Evolutionary conservation across 2,113 vertebrate species (phyloP).

Genomic region (Vimba vimba): DNA sequence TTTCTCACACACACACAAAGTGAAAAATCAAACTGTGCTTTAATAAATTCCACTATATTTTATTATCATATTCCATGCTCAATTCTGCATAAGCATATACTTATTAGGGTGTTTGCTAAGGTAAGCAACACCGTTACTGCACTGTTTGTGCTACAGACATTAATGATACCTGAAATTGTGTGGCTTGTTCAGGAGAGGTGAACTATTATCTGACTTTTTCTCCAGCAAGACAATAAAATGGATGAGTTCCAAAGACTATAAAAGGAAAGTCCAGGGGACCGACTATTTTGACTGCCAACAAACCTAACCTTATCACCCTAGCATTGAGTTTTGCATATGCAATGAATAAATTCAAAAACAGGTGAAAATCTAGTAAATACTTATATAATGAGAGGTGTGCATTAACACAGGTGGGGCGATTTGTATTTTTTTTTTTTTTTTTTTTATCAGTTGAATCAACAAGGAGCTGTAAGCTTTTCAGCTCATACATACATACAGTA

Average conservation of each 20-base stretch:
- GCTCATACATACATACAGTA: constrained; percentile 28
- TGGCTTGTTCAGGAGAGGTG: not conserved
- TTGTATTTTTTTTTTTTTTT: too few species aligned
- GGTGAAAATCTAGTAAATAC: not conserved
- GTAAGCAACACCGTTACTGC: too few species aligned
- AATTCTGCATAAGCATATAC: not conserved
- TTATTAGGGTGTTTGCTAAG: not conserved
- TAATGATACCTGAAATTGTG: not conserved
- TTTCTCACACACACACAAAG: not conserved
- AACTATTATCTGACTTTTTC: not conserved
- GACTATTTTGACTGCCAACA: too few species aligned
- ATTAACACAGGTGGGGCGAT: not conserved
- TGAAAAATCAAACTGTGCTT: not conserved
- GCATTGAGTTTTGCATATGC: not conserved
- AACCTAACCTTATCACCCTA: too few species aligned
- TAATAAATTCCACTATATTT: not conserved
- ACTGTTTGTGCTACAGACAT: not conserved
- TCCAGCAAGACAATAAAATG: not conserved
- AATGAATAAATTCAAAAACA: not conserved
- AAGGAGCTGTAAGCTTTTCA: constrained; percentile 2
- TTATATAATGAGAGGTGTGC: too few species aligned
- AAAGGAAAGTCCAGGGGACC: too few species aligned
- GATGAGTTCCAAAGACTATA: too few species aligned
- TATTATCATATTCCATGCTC: not conserved
- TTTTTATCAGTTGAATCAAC: not conserved